A percentile compares a stretch with the other conserved stretches of the same genome.
Evolutionary conservation across 2,888 invertebrate species (phyloP).

Genomic region (Archips xylosteana): DNA sequence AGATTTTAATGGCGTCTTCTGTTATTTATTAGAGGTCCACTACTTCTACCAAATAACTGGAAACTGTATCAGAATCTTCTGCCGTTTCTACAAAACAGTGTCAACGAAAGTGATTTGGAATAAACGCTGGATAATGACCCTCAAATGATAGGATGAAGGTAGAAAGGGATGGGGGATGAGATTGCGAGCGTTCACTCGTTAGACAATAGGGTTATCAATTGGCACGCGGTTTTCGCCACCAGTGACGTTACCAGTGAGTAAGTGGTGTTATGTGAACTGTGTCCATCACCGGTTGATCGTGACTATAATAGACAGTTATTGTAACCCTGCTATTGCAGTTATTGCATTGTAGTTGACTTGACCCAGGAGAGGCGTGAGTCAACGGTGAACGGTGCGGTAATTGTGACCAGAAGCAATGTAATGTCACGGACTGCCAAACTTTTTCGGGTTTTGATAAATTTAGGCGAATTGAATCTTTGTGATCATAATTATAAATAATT

Average conservation of each 20-base stretch:
- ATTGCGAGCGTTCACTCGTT: no score
- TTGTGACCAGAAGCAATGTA: not conserved
- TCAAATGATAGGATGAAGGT: no score
- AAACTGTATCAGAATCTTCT: no score
- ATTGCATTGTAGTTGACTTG: not conserved
- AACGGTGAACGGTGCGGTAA: not conserved
- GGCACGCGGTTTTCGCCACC: not conserved
- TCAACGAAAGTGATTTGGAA: no score
- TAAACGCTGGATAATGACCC: no score
- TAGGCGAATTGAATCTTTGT: conserved; percentile 35
- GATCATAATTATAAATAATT: conserved; percentile 22
- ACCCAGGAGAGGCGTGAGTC: not conserved
- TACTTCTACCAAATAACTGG: no score
- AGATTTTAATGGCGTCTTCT: no score
- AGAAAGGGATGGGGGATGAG: no score
- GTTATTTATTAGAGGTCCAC: no score
- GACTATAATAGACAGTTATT: not conserved
- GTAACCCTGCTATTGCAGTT: not conserved
- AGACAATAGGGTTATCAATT: not conserved
- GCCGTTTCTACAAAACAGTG: no score
- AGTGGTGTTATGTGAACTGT: not conserved
- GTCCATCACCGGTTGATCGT: not conserved
- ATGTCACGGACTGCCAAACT: not conserved
- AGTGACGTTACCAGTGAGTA: not conserved
- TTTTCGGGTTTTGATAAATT: conserved; percentile 12